phyloP scores from a whole-genome alignment of 2,888 invertebrate species.

The Seira ritae region DNA sequence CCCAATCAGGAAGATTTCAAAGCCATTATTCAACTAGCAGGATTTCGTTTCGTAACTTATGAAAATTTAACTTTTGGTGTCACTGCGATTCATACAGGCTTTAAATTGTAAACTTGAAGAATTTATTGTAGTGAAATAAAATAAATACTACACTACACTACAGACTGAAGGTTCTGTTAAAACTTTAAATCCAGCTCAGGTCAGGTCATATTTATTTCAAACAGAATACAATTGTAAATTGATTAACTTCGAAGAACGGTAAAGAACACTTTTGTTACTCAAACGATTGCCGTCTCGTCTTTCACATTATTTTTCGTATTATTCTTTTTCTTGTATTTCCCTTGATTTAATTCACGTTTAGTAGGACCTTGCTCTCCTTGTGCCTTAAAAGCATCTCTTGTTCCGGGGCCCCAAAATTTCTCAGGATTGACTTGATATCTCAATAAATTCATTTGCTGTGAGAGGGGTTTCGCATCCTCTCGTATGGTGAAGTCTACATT shows the following conservation, averaged over 20 bases:
- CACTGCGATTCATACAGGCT: constrained; percentile 96
- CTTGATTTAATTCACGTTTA: constrained; percentile 56
- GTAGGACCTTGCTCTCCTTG: constrained; percentile 49
- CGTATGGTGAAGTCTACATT: constrained; percentile 79
- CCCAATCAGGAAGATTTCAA: constrained; percentile 92
- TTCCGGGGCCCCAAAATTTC: constrained; percentile 94
- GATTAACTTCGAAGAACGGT: not conserved
- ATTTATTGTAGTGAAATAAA: not conserved
- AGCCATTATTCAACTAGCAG: constrained; percentile 90
- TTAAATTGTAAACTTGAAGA: constrained; percentile 79
- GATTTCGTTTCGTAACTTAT: constrained; percentile 90
- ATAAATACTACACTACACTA: not conserved
- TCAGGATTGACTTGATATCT: constrained; percentile 92
- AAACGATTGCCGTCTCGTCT: no score
- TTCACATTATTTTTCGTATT: not conserved
- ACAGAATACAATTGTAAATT: no score
- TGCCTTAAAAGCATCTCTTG: constrained; percentile 77
- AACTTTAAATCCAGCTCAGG: no score
- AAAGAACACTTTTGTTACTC: no score
- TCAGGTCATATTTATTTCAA: no score
- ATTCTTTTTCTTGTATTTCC: constrained; percentile 32
- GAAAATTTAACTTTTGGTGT: constrained; percentile 95
- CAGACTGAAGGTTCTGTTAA: not conserved
- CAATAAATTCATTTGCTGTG: constrained; percentile 83
- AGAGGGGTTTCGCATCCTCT: constrained; percentile 87